phyloP scores from a whole-genome alignment of 2,888 invertebrate species.

The Cephus rjabovi region DNA sequence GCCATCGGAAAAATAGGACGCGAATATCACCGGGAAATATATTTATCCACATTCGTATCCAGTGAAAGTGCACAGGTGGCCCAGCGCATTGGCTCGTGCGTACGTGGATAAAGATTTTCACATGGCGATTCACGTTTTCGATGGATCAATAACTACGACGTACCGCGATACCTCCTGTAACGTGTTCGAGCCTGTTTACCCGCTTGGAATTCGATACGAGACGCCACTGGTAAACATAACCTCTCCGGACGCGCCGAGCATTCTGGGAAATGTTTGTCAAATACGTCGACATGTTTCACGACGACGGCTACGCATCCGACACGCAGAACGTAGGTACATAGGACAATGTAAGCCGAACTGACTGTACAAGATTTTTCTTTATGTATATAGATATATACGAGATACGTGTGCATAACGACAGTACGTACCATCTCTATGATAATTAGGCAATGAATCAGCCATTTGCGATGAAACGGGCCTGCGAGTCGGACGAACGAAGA shows the following conservation, averaged over 20 bases:
- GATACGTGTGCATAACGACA: not conserved
- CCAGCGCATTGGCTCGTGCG: too few species aligned
- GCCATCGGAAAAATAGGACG: not conserved
- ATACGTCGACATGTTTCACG: conserved; percentile 44
- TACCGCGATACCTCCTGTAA: not conserved
- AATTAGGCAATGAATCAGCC: conserved; percentile 33
- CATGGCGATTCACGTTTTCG: not conserved
- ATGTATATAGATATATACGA: not conserved
- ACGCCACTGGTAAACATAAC: not conserved
- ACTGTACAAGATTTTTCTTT: conserved; percentile 4
- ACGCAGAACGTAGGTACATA: conserved; percentile 34
- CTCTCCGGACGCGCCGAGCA: not conserved
- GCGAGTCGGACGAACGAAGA: not conserved
- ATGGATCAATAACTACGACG: not conserved
- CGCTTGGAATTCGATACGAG: not conserved
- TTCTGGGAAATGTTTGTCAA: conserved; percentile 41
- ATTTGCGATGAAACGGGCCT: conserved; percentile 13
- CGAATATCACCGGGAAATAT: not conserved
- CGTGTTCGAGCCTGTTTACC: not conserved
- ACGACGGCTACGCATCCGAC: conserved; percentile 48
- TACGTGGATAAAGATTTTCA: not conserved
- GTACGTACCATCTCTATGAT: conserved; percentile 31
- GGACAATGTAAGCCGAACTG: not conserved
- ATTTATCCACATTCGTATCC: not conserved
- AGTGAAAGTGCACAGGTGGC: not conserved